Evolutionary conservation across 2,888 invertebrate genomes (phyloP).

Genomic region (Xylophagus ater): DNA sequence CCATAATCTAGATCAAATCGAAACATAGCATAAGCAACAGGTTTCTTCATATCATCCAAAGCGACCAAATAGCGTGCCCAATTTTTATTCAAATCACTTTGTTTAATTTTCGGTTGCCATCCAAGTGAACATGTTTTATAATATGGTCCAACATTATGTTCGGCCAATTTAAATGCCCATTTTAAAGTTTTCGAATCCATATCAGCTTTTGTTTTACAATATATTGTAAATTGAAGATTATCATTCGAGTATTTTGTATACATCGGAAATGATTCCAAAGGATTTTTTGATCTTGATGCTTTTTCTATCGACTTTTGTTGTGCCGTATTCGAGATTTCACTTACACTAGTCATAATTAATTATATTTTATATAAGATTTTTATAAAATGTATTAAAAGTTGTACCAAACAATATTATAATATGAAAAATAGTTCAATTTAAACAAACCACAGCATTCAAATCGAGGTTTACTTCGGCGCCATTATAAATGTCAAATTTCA

Average conservation of each 20-base stretch:
- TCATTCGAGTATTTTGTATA: conserved; percentile 22
- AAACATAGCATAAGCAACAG: conserved; percentile 62
- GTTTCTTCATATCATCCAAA: conserved; percentile 33
- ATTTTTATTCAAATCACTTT: conserved; percentile 51
- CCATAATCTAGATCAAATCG: conserved; percentile 62
- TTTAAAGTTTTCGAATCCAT: conserved; percentile 33
- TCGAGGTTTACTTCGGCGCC: too few relatives aligned
- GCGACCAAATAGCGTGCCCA: conserved; percentile 54
- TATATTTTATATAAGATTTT: too few relatives aligned
- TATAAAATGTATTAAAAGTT: too few relatives aligned
- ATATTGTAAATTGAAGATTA: conserved; percentile 20
- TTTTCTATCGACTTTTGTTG: conserved; percentile 35
- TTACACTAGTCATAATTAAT: conserved; percentile 18
- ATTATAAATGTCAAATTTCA: too few relatives aligned
- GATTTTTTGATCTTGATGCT: conserved; percentile 31
- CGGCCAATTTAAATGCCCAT: conserved; percentile 38
- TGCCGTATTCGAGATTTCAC: conserved; percentile 23
- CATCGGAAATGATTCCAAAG: conserved; percentile 27
- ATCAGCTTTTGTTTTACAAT: conserved; percentile 30
- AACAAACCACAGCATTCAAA: too few relatives aligned
- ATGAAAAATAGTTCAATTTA: too few relatives aligned
- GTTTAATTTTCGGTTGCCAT: conserved; percentile 54
- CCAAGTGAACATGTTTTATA: conserved; percentile 41
- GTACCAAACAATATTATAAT: too few relatives aligned
- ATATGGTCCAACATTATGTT: conserved; percentile 32